A percentile compares a stretch with the other conserved stretches of the same genome.
Evolutionary conservation across 2,888 invertebrate genomes (phyloP).

Genomic region (Aproaerema taeniolella): DNA sequence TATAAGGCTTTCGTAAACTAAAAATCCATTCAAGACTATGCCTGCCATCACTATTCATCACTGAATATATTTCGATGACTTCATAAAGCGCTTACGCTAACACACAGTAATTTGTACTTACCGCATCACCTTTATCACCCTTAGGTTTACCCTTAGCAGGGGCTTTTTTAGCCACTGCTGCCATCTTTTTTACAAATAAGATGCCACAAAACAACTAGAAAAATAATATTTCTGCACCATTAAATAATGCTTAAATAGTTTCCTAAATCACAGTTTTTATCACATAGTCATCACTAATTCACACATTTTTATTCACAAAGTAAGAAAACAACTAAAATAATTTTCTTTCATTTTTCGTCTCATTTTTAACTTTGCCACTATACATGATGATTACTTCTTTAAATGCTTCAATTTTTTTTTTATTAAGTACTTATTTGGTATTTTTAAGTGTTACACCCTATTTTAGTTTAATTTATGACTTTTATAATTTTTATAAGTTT

Average conservation of each 20-base stretch:
- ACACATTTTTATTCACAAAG: conserved; percentile 25
- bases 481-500: conserved; percentile 20
- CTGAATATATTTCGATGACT: too few relatives aligned
- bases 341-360: conserved; percentile 12
- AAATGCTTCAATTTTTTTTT: conserved; percentile 5
- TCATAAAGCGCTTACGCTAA: too few relatives aligned
- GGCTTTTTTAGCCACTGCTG: conserved; percentile 60
- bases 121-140: conserved; percentile 32
- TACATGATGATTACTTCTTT: background rate
- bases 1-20: too few relatives aligned
- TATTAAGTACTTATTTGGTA: conserved; percentile 11
- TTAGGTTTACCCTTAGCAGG: conserved; percentile 27
- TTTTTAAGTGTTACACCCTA: conserved; percentile 39
- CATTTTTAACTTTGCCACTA: conserved; percentile 2
- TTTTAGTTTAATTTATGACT: conserved; percentile 14
- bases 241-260: background rate
- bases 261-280: conserved; percentile 36
- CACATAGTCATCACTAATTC: conserved; percentile 35
- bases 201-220: conserved; percentile 56
- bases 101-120: too few relatives aligned
- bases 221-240: conserved; percentile 14
- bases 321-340: conserved; percentile 12
- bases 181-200: conserved; percentile 51
- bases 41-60: too few relatives aligned
- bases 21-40: too few relatives aligned